Percentiles rank a stretch among this genome's conserved stretches.
Conservation (phyloP, 2,888 invertebrate species). For the Autographa pulchrina region DNA sequence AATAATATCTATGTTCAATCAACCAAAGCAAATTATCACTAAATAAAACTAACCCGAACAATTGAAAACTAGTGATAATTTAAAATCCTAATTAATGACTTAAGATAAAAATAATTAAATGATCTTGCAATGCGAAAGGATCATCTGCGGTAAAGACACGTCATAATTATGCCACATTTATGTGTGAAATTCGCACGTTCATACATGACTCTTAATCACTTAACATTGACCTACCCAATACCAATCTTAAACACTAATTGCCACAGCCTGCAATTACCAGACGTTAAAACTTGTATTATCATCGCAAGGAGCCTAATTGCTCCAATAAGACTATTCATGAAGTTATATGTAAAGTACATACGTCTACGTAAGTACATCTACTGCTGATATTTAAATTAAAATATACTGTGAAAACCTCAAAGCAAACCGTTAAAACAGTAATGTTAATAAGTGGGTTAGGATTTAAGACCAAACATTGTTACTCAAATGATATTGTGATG, state of each 20-base stretch:
- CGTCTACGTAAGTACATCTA: not conserved
- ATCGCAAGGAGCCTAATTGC: too few relatives aligned
- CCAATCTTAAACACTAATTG: slow-evolving; percentile 2
- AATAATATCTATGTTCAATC: slow-evolving; percentile 73
- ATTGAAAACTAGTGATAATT: slow-evolving; percentile 53
- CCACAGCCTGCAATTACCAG: not conserved
- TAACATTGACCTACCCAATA: slow-evolving; percentile 49
- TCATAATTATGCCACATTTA: slow-evolving; percentile 65
- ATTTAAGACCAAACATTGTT: slow-evolving; percentile 51
- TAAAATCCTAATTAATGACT: slow-evolving; percentile 43
- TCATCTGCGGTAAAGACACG: slow-evolving; percentile 29
- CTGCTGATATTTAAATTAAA: slow-evolving; percentile 27
- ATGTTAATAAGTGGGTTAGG: slow-evolving; percentile 49
- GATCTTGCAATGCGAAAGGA: slow-evolving; percentile 59
- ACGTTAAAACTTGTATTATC: not conserved
- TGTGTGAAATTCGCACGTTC: slow-evolving; percentile 67
- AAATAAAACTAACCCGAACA: slow-evolving; percentile 41
- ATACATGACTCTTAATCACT: slow-evolving; percentile 54
- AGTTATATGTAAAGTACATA: not conserved
- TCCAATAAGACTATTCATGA: not conserved
- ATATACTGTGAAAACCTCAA: slow-evolving; percentile 41
- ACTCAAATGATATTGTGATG: slow-evolving; percentile 65
- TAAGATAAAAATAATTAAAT: slow-evolving; percentile 61
- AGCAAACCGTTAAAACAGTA: slow-evolving; percentile 30
- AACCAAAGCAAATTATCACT: slow-evolving; percentile 60